Base-by-base conservation (phyloP, 2,797 vertebrate genomes). In the Adrianichthys oophorus region DNA sequence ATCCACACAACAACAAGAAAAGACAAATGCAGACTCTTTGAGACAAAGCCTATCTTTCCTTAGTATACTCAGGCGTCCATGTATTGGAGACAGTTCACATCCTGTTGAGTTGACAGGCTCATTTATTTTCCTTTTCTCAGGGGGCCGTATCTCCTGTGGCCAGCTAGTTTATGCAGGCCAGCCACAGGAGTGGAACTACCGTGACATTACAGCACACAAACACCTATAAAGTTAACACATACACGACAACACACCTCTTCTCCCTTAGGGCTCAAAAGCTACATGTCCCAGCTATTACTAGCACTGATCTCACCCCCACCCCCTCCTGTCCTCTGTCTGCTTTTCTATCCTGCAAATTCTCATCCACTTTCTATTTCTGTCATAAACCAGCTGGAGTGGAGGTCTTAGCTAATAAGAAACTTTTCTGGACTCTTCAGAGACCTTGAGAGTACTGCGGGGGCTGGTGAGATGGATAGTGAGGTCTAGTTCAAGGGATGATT, bases 101-200 rank as follows among this genome's bases (percentile, higher is more conserved):
- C 80, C 79, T 73, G 83, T 72, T 62, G 12, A 53, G 63, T 64
- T 91, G 91, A 92, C 90, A 92, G 85, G 61, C 85, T 83, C 84
- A 90, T 92, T 92, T 90, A 87, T 92, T 91, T 85, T 76, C 73
- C 73, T 41, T 58, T 82, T 75, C 84, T 83, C 88, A 51, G 58
- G 77, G 80, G 61, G 71, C 70, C 71, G 5, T 89, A 87, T 91
- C 89, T 90, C 78, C 64, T 62, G 72, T 73, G 74, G 77, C 83
- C 89, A 90, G 83, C 78, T 63, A 71, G 70, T 70, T 63, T 61
- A 49, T 29, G 41, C 14, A 57, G 48, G 43, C 54, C 57, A 48
- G 42, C 62, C 54, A 52, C 48, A 65, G 55, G 74, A 59, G 75
- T 68, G 56, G 55, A 72, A 57, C 63, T 83, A 78, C 80, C 82